These are phyloP conservation scores for Enteromius afrohamiltoni DNA, from an alignment of 2,797 vertebrate species.

Conservation along the genomic window DNA sequence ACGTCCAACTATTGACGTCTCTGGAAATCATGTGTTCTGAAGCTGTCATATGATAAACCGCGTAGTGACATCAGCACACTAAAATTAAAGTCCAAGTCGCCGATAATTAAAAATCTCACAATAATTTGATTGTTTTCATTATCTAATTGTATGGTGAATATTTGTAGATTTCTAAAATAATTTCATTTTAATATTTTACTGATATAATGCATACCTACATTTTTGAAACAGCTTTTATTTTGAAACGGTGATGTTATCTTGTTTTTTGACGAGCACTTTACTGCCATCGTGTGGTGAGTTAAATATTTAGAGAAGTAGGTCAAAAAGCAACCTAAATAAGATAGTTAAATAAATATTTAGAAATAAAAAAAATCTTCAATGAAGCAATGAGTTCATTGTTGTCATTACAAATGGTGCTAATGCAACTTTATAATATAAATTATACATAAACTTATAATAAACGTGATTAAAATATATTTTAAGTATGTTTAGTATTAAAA, in stretches of 20 bases:
- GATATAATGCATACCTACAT: background rate
- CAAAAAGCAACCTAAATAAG: conserved; percentile 15
- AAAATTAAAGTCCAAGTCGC: conserved; percentile 37
- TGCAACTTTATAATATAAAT: background rate
- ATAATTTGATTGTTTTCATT: background rate
- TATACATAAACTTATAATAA: too few species aligned
- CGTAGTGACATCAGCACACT: background rate
- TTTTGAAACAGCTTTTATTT: conserved; percentile 31
- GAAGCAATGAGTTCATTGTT: background rate
- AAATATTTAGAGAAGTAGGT: conserved; percentile 37
- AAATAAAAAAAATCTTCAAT: background rate
- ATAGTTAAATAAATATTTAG: background rate
- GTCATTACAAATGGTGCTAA: background rate
- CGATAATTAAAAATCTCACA: background rate
- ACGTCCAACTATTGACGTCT: background rate
- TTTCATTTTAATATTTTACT: background rate
- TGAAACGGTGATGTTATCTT: conserved; percentile 5
- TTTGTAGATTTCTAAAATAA: fast-evolving
- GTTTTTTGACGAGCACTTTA: conserved; percentile 9
- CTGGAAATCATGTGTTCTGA: conserved; percentile 43
- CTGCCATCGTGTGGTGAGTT: conserved; percentile 40
- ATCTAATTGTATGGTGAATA: background rate
- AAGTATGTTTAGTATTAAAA: background rate
- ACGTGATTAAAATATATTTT: background rate
- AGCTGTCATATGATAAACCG: conserved; percentile 50